Base-by-base conservation (phyloP, 2,888 invertebrate species). In the Sipunculus nudus region DNA sequence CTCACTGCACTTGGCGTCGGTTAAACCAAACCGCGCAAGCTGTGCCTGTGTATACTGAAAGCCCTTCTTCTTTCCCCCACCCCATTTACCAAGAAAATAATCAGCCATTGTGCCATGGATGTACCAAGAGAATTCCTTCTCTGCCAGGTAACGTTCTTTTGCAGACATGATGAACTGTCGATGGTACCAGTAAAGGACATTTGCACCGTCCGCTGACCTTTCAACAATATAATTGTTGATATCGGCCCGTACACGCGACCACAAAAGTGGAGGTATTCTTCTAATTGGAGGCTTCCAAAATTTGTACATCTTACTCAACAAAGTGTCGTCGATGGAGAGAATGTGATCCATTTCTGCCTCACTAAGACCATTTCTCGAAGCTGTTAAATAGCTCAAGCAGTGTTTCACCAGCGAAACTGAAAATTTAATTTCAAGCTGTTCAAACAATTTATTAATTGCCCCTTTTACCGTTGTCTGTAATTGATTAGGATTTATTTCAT, bases 261-360 rank as follows among this genome's bases (percentile, higher is more conserved):
- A 57, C 21, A 57, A 19, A 29, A 57, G 41, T 5, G 57, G 57
- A 6, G 57, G 57, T 16, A 57, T 57, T 3, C 57, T 39, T 41
- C 57, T 8, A 23, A 57, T 25, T 8, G 57, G 57, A 21, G 57
- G 50, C 5, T 41, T 26, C 48, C 41, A 41, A 19, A 26, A 53
- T 25, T 53, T 13, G 35, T 21, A 57, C 3, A 57, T 25, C 43
- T 26, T 5, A 25, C 52, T 57, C 6, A 57, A 25, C 29, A 57
- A n/a, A 3, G 19, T 8, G 31, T 57, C 57, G 31, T 57, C 57
- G 4, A 57, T 29, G 3, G 57, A 57, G 5, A 57, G 41, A 16
- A 57, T 28, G 29, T 57, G 23, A 21, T 57, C 57, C 41, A 57
- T n/a, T 23, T 57, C 57, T 3, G 35, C 35, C 35, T 16, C 35